Evolutionary conservation across 2,888 invertebrate genomes (phyloP).

Genomic region (Alloscopus bannaensis): DNA sequence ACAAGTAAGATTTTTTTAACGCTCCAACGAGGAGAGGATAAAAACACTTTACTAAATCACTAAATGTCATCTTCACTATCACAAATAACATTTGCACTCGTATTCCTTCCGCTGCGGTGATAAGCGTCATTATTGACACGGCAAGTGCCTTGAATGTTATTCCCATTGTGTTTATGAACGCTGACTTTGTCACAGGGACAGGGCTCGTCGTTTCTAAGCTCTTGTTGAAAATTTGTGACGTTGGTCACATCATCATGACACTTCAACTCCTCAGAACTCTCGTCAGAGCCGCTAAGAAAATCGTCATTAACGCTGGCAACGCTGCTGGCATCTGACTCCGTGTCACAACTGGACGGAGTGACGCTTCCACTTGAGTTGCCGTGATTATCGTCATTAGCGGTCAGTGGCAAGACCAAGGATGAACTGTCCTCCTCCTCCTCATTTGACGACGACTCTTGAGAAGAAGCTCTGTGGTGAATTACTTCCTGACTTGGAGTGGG

Average conservation of each 20-base stretch:
- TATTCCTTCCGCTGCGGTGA: background rate
- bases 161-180: background rate
- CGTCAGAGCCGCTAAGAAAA: conserved; percentile 39
- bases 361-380: conserved; percentile 8
- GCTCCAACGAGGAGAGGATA: background rate
- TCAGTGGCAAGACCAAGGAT: conserved; percentile 34
- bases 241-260: conserved; percentile 25
- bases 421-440: conserved; percentile 30
- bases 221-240: conserved; percentile 39
- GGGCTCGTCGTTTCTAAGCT: background rate
- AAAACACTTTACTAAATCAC: background rate
- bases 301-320: conserved; percentile 36
- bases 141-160: background rate
- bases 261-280: conserved; percentile 48
- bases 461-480: conserved; percentile 20
- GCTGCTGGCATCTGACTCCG: conserved; percentile 24
- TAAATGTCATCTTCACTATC: conserved; percentile 15
- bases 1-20: background rate
- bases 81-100: background rate
- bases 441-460: conserved; percentile 37
- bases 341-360: conserved; percentile 17
- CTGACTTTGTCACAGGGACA: background rate
- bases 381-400: conserved; percentile 10
- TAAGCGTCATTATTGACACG: background rate
- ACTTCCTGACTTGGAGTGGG: conserved; percentile 13